These are phyloP conservation scores for Drosophila gunungcola DNA, from an alignment of 1,140 invertebrate genomes.

Conservation along the genomic window DNA sequence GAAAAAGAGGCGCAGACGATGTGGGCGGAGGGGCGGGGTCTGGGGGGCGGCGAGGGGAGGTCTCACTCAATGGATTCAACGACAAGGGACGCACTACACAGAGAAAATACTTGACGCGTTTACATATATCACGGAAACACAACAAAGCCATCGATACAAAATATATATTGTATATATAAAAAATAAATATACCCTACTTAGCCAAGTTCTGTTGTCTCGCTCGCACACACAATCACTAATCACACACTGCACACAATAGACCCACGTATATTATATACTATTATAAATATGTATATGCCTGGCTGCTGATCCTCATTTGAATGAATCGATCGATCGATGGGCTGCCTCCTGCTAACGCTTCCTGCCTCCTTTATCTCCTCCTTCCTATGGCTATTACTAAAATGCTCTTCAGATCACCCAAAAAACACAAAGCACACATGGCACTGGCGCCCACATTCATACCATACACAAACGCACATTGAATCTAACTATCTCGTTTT, in stretches of 20 bases:
- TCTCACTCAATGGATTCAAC: conserved; percentile 41
- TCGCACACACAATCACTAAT: conserved; percentile 13
- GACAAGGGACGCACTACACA: conserved; percentile 32
- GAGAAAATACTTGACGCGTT: conserved; percentile 54
- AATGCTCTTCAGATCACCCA: conserved; percentile 6
- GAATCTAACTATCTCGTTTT: conserved; percentile 54
- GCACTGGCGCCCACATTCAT: conserved; percentile 24
- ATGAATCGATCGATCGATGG: conserved; percentile 68
- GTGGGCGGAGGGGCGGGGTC: conserved; percentile 1
- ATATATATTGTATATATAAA: conserved; percentile 65
- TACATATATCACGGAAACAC: conserved; percentile 81
- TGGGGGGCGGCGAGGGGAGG: conserved; percentile 12
- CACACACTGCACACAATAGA: conserved; percentile 29
- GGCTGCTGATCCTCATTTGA: conserved; percentile 48
- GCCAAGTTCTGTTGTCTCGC: conserved; percentile 46
- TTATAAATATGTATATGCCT: conserved; percentile 50
- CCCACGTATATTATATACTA: conserved; percentile 31
- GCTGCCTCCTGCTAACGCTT: conserved; percentile 44
- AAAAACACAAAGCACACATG: conserved; percentile 13
- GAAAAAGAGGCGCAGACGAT: too few species aligned
- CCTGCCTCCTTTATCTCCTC: conserved; percentile 1
- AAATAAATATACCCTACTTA: conserved; percentile 81
- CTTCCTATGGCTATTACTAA: conserved; percentile 12
- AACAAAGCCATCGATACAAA: conserved; percentile 82
- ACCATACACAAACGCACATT: conserved; percentile 30